Base-by-base conservation (phyloP, 2,113 vertebrate genomes). In the Pterocles orientalis region DNA sequence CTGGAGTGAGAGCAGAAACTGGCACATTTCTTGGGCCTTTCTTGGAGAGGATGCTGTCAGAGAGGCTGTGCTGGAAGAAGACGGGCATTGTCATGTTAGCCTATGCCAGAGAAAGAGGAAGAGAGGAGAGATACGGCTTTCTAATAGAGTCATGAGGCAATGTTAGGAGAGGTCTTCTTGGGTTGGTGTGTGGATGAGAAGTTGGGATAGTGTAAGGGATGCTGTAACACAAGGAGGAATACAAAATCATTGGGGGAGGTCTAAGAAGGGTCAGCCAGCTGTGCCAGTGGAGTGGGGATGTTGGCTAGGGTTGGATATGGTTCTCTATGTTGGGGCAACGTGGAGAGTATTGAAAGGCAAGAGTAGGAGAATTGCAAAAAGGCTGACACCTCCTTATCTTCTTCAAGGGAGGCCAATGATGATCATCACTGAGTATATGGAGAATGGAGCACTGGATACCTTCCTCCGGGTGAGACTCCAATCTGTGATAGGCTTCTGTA, bases 381-480 rank as follows among this genome's bases (percentile, higher is more conserved):
- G 6, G 2, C 85, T 90, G 66, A 94, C n/a, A 25, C 21, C 4
- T 13, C 71, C 34, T 83, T 96, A 26, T 91, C 53, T 71, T 94
- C 75, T 87, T 33, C 97, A 92, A 97, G 98, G 96, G 65, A 98
- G 98, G 24, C 99, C 99, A 25, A 99, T 99, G 97, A 99, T 99
- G 97, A 99, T 99, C 96, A 97, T 99, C 98, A 99, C 99, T 3
- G 99, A 99, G 83, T 99, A 99, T 68, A 99, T 99, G 99, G 99
- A 99, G 97, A 99, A 99, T 3, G 99, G 99, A 69, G 99, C 99
- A 1, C 98, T 99, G 93, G 99, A 99, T 86, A 98, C 98, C 25
- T 99, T 99, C 97, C 99, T 99, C 68, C 98, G 99, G 98, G 99
- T 99, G 88, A 98, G 28, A 68, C 29, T 70, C 12, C 23, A 15